Evolutionary conservation across 2,113 vertebrate species (phyloP).

Genomic region (Oncorhynchus tshawytscha): DNA sequence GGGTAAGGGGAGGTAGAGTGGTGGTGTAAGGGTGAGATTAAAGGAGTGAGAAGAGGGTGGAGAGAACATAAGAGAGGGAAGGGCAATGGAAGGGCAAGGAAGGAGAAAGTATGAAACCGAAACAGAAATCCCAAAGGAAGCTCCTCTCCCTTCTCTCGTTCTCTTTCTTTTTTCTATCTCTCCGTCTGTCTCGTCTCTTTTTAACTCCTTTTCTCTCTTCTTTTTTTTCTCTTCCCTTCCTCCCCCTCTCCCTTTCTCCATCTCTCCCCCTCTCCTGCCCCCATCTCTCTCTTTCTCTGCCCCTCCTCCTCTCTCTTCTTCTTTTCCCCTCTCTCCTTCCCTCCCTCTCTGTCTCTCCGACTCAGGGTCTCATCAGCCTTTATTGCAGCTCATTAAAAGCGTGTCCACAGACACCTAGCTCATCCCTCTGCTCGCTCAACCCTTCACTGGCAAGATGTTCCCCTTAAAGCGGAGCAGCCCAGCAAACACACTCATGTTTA

Average conservation of each 20-base stretch:
- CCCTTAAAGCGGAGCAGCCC: background rate
- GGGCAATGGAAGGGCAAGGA: slow-evolving; percentile 9
- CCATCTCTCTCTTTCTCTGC: too few species aligned
- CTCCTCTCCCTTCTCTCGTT: background rate
- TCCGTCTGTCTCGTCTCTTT: too few species aligned
- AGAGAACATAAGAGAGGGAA: background rate
- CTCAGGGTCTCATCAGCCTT: slow-evolving; percentile 10
- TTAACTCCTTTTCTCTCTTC: too few species aligned
- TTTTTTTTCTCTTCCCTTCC: too few species aligned
- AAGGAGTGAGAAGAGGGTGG: background rate
- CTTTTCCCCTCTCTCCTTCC: background rate
- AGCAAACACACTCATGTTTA: background rate
- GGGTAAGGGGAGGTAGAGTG: background rate
- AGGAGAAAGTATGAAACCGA: background rate
- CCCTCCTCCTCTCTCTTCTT: background rate
- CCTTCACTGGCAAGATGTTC: slow-evolving; percentile 52
- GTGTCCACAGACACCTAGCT: slow-evolving; percentile 47
- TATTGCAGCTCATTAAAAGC: slow-evolving; percentile 60
- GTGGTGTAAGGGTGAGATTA: background rate
- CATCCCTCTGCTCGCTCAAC: slow-evolving; percentile 40
- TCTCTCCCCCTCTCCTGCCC: background rate
- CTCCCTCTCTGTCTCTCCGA: background rate
- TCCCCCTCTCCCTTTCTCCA: slow-evolving; percentile 5
- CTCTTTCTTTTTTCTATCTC: background rate
- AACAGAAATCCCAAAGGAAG: too few species aligned